Evolutionary conservation across 2,888 invertebrate species (phyloP).

Genomic region (Ochropleura plecta): DNA sequence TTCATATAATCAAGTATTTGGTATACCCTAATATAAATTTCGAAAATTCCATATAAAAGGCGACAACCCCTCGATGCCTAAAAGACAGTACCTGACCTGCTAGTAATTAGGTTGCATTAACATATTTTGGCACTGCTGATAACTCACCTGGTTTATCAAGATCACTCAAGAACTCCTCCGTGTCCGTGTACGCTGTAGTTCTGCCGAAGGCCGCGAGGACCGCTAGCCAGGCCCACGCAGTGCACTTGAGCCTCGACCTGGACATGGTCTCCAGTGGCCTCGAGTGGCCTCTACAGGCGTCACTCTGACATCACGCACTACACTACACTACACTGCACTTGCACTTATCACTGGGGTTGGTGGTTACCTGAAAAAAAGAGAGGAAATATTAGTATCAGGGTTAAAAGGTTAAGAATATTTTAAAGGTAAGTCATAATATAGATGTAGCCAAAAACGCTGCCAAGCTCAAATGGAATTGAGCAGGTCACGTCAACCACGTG

Average conservation of each 20-base stretch:
- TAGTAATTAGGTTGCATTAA: neutral
- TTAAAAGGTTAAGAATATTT: too few relatives aligned
- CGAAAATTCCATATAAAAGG: neutral
- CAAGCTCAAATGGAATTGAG: too few relatives aligned
- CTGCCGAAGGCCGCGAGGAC: constrained; percentile 85
- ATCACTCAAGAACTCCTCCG: constrained; percentile 91
- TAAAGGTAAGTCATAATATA: too few relatives aligned
- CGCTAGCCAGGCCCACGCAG: constrained; percentile 87
- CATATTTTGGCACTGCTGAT: neutral
- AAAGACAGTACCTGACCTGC: neutral
- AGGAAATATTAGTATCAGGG: neutral
- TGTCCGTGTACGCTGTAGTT: constrained; percentile 89
- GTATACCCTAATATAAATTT: neutral
- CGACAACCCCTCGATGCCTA: neutral
- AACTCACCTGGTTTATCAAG: constrained; percentile 91
- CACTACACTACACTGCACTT: constrained; percentile 73
- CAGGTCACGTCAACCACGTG: too few relatives aligned
- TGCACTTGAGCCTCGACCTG: constrained; percentile 71
- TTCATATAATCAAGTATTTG: neutral
- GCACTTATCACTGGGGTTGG: constrained; percentile 56
- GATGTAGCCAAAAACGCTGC: too few relatives aligned
- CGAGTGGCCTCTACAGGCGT: constrained; percentile 45
- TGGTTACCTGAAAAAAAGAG: constrained; percentile 69
- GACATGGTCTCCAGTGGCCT: constrained; percentile 57
- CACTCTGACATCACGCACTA: constrained; percentile 76